A percentile compares a stretch with the other conserved stretches of the same genome.
These are phyloP conservation scores for Gymnorhina tibicen DNA, from an alignment of 2,113 vertebrate species.

Conservation along the genomic window DNA sequence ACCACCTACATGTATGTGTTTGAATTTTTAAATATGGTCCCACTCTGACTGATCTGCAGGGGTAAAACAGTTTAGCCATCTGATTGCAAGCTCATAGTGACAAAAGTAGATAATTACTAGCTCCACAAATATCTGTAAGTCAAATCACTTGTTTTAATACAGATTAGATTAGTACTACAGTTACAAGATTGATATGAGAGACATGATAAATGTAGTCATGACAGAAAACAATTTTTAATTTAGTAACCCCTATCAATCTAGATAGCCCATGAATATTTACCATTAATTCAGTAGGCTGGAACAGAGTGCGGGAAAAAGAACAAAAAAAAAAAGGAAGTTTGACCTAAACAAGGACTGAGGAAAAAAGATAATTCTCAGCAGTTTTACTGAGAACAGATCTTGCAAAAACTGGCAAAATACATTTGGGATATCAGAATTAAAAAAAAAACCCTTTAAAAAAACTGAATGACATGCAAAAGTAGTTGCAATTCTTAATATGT, in stretches of 20 bases:
- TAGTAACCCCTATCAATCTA: slow-evolving; percentile 72
- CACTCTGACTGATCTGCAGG: slow-evolving; percentile 37
- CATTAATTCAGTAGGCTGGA: slow-evolving; percentile 56
- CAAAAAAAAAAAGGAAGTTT: not conserved
- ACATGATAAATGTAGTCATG: slow-evolving; percentile 72
- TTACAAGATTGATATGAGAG: slow-evolving; percentile 39
- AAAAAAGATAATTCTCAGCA: slow-evolving; percentile 7
- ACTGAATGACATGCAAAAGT: not conserved
- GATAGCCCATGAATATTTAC: slow-evolving; percentile 71
- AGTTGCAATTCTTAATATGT: not conserved
- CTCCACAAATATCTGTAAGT: slow-evolving; percentile 58
- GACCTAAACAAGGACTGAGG: slow-evolving; percentile 38
- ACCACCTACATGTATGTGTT: not conserved
- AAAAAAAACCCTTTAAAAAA: not conserved
- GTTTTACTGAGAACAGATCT: not conserved
- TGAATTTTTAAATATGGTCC: slow-evolving; percentile 18
- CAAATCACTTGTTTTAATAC: slow-evolving; percentile 64
- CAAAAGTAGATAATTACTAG: slow-evolving; percentile 66
- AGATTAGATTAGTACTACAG: slow-evolving; percentile 57
- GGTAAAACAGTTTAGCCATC: slow-evolving; percentile 31
- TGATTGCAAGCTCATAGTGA: slow-evolving; percentile 28
- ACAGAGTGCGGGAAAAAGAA: not conserved
- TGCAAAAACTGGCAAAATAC: not conserved
- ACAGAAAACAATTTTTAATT: slow-evolving; percentile 76
- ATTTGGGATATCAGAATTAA: not conserved